Percentiles rank a stretch among this genome's conserved stretches.
These are phyloP conservation scores for Anas capensis DNA, from an alignment of 2,797 vertebrate species.

Conservation along the genomic window DNA sequence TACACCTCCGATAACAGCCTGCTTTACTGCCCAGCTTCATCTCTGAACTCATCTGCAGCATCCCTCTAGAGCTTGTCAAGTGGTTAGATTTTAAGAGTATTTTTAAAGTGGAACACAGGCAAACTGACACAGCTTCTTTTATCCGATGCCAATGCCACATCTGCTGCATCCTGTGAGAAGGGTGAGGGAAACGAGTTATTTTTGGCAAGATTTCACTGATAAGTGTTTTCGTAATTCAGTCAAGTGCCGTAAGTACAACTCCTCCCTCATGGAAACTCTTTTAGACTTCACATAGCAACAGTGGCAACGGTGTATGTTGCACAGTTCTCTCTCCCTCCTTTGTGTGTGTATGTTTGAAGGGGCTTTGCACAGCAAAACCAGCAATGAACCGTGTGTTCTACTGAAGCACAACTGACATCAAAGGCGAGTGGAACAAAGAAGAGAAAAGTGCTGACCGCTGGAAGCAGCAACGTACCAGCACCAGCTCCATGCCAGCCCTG, in stretches of 20 bases:
- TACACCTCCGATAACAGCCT: neutral
- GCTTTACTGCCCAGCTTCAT: neutral
- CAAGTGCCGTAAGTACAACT: neutral
- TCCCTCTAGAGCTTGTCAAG: neutral
- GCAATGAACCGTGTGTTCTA: neutral
- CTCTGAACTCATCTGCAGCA: neutral
- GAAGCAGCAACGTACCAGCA: neutral
- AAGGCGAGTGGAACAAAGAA: neutral
- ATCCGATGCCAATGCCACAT: neutral
- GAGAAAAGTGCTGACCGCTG: neutral
- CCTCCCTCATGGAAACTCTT: neutral
- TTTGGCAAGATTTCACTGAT: neutral
- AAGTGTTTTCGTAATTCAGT: neutral
- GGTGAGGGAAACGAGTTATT: neutral
- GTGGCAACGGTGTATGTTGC: neutral
- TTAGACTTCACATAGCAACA: neutral
- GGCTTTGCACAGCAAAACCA: neutral
- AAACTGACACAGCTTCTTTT: neutral
- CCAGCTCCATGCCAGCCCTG: neutral
- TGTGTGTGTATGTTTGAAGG: neutral
- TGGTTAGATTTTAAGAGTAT: neutral
- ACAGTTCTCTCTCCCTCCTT: neutral
- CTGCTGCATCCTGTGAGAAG: neutral
- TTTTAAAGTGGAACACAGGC: neutral
- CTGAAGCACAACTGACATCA: slow-evolving; percentile 21